Evolutionary conservation across 2,888 invertebrate genomes (phyloP).

Genomic region (Pachycephus smyrnensis): DNA sequence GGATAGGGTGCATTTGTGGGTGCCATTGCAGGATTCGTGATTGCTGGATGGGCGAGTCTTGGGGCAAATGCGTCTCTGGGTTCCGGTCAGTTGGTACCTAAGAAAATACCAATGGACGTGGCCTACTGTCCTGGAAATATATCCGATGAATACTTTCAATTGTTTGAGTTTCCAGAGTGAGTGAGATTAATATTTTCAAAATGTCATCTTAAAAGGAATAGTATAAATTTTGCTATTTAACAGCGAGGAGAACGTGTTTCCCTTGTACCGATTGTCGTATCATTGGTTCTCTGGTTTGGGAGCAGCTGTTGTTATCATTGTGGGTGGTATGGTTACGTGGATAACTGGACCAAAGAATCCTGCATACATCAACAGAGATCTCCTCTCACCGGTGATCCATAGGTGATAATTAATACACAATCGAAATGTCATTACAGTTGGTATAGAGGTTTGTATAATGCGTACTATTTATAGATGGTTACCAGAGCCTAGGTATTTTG

Average conservation of each 20-base stretch:
- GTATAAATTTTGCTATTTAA: constrained; percentile 19
- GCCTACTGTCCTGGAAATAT: constrained; percentile 66
- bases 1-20: constrained; percentile 67
- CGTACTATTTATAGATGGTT: background rate
- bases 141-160: constrained; percentile 48
- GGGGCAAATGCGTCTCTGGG: constrained; percentile 78
- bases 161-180: constrained; percentile 43
- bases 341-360: constrained; percentile 70
- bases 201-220: background rate
- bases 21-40: constrained; percentile 72
- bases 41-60: constrained; percentile 75
- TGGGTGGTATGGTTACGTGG: constrained; percentile 77
- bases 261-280: constrained; percentile 82
- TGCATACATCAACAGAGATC: constrained; percentile 70
- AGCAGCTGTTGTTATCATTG: constrained; percentile 74
- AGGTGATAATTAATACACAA: constrained; percentile 55
- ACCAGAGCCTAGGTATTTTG: background rate
- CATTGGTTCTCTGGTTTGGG: constrained; percentile 86
- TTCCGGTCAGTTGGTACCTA: constrained; percentile 71
- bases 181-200: constrained; percentile 4
- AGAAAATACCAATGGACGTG: constrained; percentile 70
- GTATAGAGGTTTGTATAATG: background rate
- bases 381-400: constrained; percentile 74
- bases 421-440: background rate
- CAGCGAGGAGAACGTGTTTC: constrained; percentile 72